Evolutionary conservation across 2,888 invertebrate genomes (phyloP), one percentile per base, ranked within the genome.

Genomic region (Parnassius mnemosyne): DNA sequence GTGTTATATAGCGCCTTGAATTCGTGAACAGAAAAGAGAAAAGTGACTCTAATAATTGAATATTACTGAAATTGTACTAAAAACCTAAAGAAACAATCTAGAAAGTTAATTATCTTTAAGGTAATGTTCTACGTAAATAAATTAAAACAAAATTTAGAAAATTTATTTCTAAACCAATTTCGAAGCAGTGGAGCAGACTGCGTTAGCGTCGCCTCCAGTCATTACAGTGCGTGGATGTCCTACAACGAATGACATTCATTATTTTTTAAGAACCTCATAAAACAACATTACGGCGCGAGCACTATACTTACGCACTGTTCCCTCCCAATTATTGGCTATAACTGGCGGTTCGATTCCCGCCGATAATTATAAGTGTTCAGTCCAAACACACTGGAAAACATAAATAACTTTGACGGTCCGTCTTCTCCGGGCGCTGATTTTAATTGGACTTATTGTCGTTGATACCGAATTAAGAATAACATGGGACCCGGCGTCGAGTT

Each of bases 241-340:
- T 72, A 68, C 71, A 49, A 62, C 71, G 76, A 82, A 85, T 85
- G 85, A 85, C 85, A 87, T 84, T 85, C 78, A 85, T 87, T 86
- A 85, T 79, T 76, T 79, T 81, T 85, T 84, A 86, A 87, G 83
- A 77, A 80, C 78, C 71, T 75, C 87, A 85, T 88, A 87, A 87
- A 87, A 82, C 85, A 81, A 78, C 76, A 83, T 88, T 86, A 87
- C 78, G 75, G 75, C 69, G 61, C 65, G 65, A 65, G 72, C 74
- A 71, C 84, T 87, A 84, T 89, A 88, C 82, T 90, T 89, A 88
- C 74, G 69, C 77, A 77, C 83, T 77, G 83, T 79, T 80, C 79
- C 77, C 76, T 84, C 81, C 84, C 88, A 89, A 91, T 91, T 89
- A 91, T 80, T 79, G 85, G 81, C 78, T 81, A 82, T 90, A 89